Conservation (phyloP, 2,888 invertebrate genomes). For the Lomographa bimaculata region DNA sequence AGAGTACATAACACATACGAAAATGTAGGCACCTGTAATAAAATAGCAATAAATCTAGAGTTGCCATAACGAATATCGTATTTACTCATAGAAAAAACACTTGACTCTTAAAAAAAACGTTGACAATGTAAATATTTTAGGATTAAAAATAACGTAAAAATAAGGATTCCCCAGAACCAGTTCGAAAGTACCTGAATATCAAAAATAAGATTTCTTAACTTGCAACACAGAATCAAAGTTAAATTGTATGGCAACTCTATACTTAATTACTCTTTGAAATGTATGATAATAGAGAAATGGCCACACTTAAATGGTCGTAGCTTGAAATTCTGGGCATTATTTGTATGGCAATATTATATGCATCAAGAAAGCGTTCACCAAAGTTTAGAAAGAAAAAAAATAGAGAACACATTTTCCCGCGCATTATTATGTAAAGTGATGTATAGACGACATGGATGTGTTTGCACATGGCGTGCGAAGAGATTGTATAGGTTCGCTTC, state of each 20-base stretch:
- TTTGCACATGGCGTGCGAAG: no score
- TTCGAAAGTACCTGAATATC: constrained; percentile 22
- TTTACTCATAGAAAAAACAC: constrained; percentile 18
- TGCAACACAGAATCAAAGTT: constrained; percentile 12
- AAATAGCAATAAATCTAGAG: constrained; percentile 29
- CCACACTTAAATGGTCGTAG: constrained; percentile 2
- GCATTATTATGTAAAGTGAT: no score
- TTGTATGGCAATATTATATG: background rate
- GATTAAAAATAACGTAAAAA: constrained; percentile 14
- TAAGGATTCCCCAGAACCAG: constrained; percentile 18
- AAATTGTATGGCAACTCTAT: constrained; percentile 25
- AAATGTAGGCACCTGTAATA: constrained; percentile 15
- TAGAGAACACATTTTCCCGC: no score
- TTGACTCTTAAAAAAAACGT: constrained; percentile 5
- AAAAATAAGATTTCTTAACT: constrained; percentile 17
- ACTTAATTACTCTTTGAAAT: constrained; percentile 1
- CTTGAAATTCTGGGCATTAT: constrained; percentile 16
- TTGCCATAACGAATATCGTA: constrained; percentile 34
- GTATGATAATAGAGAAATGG: constrained; percentile 5
- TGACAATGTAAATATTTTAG: constrained; percentile 17
- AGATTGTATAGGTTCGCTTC: no score
- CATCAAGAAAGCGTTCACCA: no score
- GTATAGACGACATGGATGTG: no score
- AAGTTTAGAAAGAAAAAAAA: no score
- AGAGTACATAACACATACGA: constrained; percentile 19